Evolutionary conservation across 2,113 vertebrate species (phyloP).

Genomic region (Chauna torquata): DNA sequence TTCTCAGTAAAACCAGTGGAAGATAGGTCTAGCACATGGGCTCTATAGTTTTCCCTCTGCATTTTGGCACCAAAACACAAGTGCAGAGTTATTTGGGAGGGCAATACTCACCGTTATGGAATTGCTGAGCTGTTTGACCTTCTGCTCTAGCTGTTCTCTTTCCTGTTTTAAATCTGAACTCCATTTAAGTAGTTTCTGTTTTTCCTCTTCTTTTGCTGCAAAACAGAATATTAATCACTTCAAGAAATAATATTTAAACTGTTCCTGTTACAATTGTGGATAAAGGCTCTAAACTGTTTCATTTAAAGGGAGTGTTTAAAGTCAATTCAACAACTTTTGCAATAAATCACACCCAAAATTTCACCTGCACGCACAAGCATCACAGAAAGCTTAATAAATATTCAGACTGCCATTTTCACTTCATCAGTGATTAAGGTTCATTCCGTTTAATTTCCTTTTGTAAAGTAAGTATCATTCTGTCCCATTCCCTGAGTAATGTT

Average conservation of each 20-base stretch:
- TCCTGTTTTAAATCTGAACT: conserved; percentile 96
- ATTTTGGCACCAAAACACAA: not conserved
- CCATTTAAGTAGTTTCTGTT: conserved; percentile 97
- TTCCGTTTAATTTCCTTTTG: conserved; percentile 3
- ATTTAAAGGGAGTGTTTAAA: not conserved
- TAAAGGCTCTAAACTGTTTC: not conserved
- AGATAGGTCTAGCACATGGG: not conserved
- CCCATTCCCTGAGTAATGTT: not conserved
- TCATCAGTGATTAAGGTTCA: not conserved
- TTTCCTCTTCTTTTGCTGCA: conserved; percentile 98
- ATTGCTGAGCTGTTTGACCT: conserved; percentile 96
- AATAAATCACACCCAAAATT: not conserved
- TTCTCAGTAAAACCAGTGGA: not conserved
- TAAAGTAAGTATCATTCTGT: not conserved
- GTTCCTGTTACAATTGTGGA: not conserved
- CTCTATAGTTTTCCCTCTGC: not conserved
- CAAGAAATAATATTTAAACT: not conserved
- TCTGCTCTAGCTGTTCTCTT: conserved; percentile 94
- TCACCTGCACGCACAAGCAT: not conserved
- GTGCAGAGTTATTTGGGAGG: not conserved
- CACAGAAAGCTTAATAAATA: not conserved
- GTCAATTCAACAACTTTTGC: not conserved
- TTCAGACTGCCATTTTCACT: not conserved
- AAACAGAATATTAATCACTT: not conserved
- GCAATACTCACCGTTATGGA: conserved; percentile 90